Conservation (phyloP, 1,140 invertebrate genomes). For the Drosophila trapezifrons region DNA sequence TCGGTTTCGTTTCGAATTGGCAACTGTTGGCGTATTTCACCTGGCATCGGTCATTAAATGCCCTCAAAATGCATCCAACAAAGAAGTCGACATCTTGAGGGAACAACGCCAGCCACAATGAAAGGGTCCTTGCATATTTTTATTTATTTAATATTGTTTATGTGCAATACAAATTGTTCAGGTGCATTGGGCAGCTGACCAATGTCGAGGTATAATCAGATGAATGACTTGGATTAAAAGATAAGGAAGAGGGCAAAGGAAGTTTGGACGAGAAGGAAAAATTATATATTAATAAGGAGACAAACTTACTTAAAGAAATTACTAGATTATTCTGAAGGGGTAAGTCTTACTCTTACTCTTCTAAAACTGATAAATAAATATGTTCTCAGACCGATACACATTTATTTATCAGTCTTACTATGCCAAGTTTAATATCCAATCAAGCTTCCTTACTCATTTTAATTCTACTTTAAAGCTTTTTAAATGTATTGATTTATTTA, state of each 20-base stretch:
- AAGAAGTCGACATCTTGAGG: conserved; percentile 24
- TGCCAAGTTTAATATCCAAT: no score
- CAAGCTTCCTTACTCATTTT: no score
- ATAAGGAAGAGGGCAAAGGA: neutral
- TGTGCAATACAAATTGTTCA: conserved; percentile 49
- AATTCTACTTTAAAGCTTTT: neutral
- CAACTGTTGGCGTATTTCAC: conserved; percentile 76
- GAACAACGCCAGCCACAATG: conserved; percentile 21
- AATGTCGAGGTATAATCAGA: conserved; percentile 24
- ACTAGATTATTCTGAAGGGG: no score
- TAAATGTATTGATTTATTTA: neutral
- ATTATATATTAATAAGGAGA: neutral
- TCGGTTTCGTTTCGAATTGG: conserved; percentile 54
- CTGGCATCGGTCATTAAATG: conserved; percentile 79
- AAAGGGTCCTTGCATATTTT: conserved; percentile 39
- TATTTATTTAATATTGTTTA: conserved; percentile 53
- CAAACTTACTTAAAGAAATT: neutral
- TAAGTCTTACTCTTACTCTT: no score
- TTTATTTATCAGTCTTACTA: neutral
- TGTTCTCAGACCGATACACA: no score
- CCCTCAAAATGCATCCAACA: conserved; percentile 62
- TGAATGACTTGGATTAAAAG: conserved; percentile 8
- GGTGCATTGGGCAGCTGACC: conserved; percentile 48
- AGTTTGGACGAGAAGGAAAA: neutral
- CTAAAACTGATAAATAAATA: no score